Evolutionary conservation across 2,888 invertebrate genomes (phyloP), one percentile per base, ranked within the genome.

Genomic region (Spicauda simplicius): DNA sequence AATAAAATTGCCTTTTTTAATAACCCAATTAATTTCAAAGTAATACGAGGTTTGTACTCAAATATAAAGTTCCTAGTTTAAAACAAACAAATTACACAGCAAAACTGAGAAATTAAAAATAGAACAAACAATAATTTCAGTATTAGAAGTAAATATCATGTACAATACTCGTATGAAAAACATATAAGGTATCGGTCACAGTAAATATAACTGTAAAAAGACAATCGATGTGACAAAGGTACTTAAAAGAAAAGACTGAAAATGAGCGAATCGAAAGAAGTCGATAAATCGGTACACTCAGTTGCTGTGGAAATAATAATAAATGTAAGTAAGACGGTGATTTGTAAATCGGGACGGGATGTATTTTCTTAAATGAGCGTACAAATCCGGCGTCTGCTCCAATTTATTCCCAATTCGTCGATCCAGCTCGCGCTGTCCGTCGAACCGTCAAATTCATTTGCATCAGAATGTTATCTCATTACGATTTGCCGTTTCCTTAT

Each of bases 391-490:
- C 80, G 79, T 82, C 80, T 79, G 78, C 78, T 80, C 80, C 82
- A 86, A 87, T 87, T 86, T 84, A 80, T 81, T 80, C 77, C 73
- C 78, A 77, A 82, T 80, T 78, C 79, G 71, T 73, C 69, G 72
- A 74, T 69, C 74, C 67, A 70, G 74, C 74, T 76, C 41, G 33
- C 19, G 55, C 80, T 82, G 73, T 70, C 71, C 78, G 73, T 62
- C 76, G 74, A 73, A 72, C 74, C 77, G 77, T 74, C 73, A 77
- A 88, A 88, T 84, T 86, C 83, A 87, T 90, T 90, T 88, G 88
- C 88, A 87, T 74, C 76, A 77, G 80, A 77, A 82, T 84, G 85
- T 87, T 85, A 86, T 83, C 87, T 87, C 80, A 85, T 89, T 88
- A 87, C 80, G 78, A 81, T 80, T 83, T 84, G 76, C 79, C 76